These are phyloP conservation scores for Danaus melanippus DNA, from an alignment of 1,140 invertebrate species.

Conservation along the genomic window DNA sequence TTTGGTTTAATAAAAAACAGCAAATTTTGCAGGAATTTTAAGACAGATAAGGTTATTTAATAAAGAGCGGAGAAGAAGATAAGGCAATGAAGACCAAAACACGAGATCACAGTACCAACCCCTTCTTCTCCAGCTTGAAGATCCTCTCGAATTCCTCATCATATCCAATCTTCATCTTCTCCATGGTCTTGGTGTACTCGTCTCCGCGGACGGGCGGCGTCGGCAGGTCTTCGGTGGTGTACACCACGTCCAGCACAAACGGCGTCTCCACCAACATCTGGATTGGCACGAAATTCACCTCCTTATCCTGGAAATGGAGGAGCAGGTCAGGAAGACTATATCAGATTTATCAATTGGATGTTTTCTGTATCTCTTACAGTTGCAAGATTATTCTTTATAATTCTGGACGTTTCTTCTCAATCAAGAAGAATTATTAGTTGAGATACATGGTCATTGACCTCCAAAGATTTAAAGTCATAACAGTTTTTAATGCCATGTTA, in stretches of 20 bases:
- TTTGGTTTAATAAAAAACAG: too few relatives aligned
- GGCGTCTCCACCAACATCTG: slow-evolving; percentile 87
- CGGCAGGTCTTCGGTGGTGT: slow-evolving; percentile 78
- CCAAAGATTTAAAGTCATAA: not conserved
- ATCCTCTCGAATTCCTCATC: slow-evolving; percentile 81
- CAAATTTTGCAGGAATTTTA: too few relatives aligned
- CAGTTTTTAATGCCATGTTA: too few relatives aligned
- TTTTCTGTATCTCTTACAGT: too few relatives aligned
- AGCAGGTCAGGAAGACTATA: not conserved
- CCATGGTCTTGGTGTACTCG: slow-evolving; percentile 76
- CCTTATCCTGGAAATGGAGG: slow-evolving; percentile 45
- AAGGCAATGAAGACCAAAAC: too few relatives aligned
- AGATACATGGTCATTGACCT: slow-evolving; percentile 54
- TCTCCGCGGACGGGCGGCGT: slow-evolving; percentile 53
- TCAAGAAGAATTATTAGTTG: slow-evolving; percentile 6
- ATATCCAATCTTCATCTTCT: slow-evolving; percentile 75
- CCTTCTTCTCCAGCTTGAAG: slow-evolving; percentile 80
- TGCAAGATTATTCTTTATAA: too few relatives aligned
- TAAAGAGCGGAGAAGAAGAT: too few relatives aligned
- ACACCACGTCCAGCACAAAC: slow-evolving; percentile 88
- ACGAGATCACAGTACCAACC: slow-evolving; percentile 40
- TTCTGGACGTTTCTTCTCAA: too few relatives aligned
- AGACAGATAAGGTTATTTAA: too few relatives aligned
- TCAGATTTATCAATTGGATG: not conserved
- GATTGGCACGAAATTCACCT: slow-evolving; percentile 87